A percentile compares a stretch with the other conserved stretches of the same genome.
Conservation (phyloP, 2,797 vertebrate species). For the Naso thynnoides region DNA sequence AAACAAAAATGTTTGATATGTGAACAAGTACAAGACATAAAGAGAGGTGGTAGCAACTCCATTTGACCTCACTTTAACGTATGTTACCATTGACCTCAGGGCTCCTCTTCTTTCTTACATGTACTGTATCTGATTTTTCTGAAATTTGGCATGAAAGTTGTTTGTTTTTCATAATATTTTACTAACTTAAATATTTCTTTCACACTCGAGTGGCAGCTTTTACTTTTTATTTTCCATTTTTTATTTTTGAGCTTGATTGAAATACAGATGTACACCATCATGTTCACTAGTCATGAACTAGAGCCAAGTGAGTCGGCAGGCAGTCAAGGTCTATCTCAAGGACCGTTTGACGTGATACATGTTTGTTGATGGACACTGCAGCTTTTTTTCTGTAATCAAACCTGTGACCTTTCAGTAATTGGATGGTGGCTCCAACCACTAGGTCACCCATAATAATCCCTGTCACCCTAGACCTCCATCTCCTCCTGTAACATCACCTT, state of each 20-base stretch:
- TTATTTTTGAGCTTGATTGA: conserved; percentile 28
- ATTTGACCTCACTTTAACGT: not conserved
- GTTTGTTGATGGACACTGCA: conserved; percentile 53
- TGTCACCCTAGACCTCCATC: conserved; percentile 17
- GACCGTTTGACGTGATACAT: conserved; percentile 56
- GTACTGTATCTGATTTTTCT: not conserved
- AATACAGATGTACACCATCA: not conserved
- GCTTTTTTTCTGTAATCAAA: conserved; percentile 61
- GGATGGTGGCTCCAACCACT: conserved; percentile 59
- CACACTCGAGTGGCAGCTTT: not conserved
- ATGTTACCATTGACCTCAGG: not conserved
- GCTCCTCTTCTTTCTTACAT: not conserved
- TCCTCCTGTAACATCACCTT: conserved; percentile 5
- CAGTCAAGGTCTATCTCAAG: conserved; percentile 55
- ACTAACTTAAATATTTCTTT: not conserved
- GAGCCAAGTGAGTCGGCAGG: conserved; percentile 21
- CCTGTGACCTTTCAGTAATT: conserved; percentile 70
- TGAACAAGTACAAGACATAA: conserved; percentile 8
- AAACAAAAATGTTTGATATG: not conserved
- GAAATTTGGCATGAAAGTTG: not conserved
- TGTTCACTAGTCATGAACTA: conserved; percentile 42
- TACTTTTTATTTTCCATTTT: not conserved
- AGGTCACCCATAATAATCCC: conserved; percentile 42
- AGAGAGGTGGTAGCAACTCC: not conserved
- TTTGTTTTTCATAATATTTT: not conserved